Evolutionary conservation across 2,888 invertebrate species (phyloP), one percentile per base, ranked within the genome.

Genomic region (Macaria liturata): DNA sequence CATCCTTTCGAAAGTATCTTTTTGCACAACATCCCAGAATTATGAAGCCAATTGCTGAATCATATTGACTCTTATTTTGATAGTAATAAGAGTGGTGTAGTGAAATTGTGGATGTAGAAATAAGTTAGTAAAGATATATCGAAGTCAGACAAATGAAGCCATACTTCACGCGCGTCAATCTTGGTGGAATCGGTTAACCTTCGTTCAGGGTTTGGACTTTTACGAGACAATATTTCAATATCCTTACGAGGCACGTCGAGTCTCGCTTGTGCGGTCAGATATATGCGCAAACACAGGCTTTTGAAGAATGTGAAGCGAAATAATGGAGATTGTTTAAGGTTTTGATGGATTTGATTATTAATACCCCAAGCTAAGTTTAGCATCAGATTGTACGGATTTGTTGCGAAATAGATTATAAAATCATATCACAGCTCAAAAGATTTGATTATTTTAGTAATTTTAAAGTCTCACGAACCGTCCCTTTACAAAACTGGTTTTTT

Each of bases 171-270:
- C 65, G 68, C 74, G 82, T 84, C 86, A 84, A 83, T 86, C 83
- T 82, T 71, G 68, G 66, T 70, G 82, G 78, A 79, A 81, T 86
- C 83, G 83, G 87, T 88, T 86, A 84, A 80, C 80, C 70, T 82
- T 84, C 81, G 74, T 72, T 76, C 81, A 79, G 71, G 77, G 74
- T 49, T 80, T 75, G 73, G 86, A 85, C 86, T 57, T 91, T 91
- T 91, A 91, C 75, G 89, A 82, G 81, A 81, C 82, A 76, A 91
- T 91, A 91, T 89, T 90, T 91, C 90, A 91, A 88, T 91, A 89
- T 90, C 78, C 88, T 90, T 91, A 91, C 84, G 89, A 91, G 91
- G 81, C 69, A 56, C 49, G 46, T 60, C 52, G 49, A 3, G n/a
- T 37, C 8, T 48, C 45, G 31, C 7, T 54, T 57, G 50, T 62